Base-by-base conservation (phyloP, 2,113 vertebrate species). In the Uria aalge region DNA sequence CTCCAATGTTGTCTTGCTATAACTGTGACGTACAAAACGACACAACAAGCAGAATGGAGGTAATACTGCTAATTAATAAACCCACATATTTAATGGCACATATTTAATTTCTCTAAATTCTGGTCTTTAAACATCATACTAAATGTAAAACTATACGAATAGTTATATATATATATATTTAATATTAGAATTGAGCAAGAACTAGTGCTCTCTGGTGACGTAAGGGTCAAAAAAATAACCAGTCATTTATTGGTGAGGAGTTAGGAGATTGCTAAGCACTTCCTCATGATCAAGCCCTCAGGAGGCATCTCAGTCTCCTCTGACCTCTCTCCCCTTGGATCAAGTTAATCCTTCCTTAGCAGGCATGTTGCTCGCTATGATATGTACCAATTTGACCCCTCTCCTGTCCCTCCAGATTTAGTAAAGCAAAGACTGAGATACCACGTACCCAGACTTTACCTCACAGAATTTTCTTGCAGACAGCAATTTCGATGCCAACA, bases 401-500 rank as follows among this genome's bases (percentile, higher is more conserved):
- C 89, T 74, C 55, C 78, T 59, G 32, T 94, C 89, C 96, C 92
- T 90, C 94, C 75, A 92, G 74, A 55, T 91, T 91, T 69, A 78
- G 76, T 75, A 95, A 94, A 88, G 76, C 48, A 90, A 91, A 88
- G 80, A 64, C 12, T 94, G 93, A 95, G 90, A 90, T 78, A 87
- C 67, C 60, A 47, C 4, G 20, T 88, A 83, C 40, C 72, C 60
- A 95, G 73, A 79, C 64, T 93, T 96, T 76, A 93, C 90, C 94
- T 97, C 82, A 85, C 56, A 75, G 81, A 95, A 85, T 93, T 96
- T 96, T 95, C 66, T 59, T 67, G 23, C 59, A 83, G 77, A 18
- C 7, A 77, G 68, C 60, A 91, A 67, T 85, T 97, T 83, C 38
- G 23, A 90, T 88, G 84, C 82, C 75, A 92, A 55, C 52, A 95